Evolutionary conservation across 23 tunicate species (phyloP).

Genomic region (Diplosoma virens): DNA sequence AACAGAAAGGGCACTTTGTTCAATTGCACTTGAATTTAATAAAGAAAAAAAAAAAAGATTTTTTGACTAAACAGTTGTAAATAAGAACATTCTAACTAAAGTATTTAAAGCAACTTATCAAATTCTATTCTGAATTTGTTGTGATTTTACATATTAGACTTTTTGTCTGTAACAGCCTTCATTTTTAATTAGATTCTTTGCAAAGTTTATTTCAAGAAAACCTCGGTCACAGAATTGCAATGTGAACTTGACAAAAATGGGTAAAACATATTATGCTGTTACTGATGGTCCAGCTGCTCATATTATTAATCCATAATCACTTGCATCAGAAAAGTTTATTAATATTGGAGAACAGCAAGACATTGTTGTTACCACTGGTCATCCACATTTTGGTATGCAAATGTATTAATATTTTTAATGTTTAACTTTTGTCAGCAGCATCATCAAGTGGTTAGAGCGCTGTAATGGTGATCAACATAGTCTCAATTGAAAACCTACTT

Average conservation of each 20-base stretch:
- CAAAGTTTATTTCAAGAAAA: not conserved
- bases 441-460: not conserved
- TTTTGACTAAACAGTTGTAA: too few species aligned
- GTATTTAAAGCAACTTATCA: too few species aligned
- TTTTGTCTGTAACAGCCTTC: not conserved
- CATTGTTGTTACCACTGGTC: conserved; percentile 13
- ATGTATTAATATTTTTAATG: not conserved
- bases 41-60: too few species aligned
- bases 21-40: too few species aligned
- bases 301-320: conserved; percentile 7
- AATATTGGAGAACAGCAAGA: not conserved
- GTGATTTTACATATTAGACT: too few species aligned
- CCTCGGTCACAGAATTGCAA: conserved; percentile 7
- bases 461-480: not conserved
- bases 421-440: too few species aligned
- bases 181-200: not conserved
- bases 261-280: conserved; percentile 10
- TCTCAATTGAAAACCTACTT: too few species aligned
- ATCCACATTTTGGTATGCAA: conserved; percentile 28
- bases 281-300: conserved; percentile 25
- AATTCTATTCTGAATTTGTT: too few species aligned
- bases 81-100: too few species aligned
- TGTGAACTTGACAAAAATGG: conserved; percentile 16
- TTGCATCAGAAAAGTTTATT: not conserved
- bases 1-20: too few species aligned